These are phyloP conservation scores for Ciconia nigra DNA, from an alignment of 2,797 vertebrate species.

Conservation along the genomic window DNA sequence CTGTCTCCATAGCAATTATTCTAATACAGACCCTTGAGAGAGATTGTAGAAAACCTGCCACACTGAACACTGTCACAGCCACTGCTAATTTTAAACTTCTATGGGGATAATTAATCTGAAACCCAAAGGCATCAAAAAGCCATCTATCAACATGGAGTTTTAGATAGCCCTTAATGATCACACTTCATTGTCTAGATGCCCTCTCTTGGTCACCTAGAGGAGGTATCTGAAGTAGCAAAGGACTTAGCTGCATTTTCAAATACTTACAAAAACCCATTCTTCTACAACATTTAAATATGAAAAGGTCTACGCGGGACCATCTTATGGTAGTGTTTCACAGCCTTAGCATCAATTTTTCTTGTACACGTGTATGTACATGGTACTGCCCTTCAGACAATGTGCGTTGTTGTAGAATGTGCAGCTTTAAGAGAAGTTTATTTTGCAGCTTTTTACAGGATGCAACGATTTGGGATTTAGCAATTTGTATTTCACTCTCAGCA, in stretches of 20 bases:
- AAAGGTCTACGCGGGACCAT: not conserved
- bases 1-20: not conserved
- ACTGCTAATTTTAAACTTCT: not conserved
- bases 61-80: not conserved
- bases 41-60: not conserved
- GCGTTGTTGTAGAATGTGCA: fast-evolving
- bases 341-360: not conserved
- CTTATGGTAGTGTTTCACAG: not conserved
- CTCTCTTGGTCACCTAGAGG: not conserved
- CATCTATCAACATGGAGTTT: not conserved
- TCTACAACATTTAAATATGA: not conserved
- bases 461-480: not conserved
- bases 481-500: not conserved
- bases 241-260: not conserved
- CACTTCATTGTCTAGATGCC: not conserved
- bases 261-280: fast-evolving
- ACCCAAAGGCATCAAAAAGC: not conserved
- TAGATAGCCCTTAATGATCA: not conserved
- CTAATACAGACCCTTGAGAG: not conserved
- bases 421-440: not conserved
- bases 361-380: not conserved
- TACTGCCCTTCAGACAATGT: not conserved
- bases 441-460: not conserved
- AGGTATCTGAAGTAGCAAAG: not conserved
- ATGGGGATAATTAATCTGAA: not conserved